These are phyloP conservation scores for Mola mola DNA, from an alignment of 2,113 vertebrate species.

Conservation along the genomic window DNA sequence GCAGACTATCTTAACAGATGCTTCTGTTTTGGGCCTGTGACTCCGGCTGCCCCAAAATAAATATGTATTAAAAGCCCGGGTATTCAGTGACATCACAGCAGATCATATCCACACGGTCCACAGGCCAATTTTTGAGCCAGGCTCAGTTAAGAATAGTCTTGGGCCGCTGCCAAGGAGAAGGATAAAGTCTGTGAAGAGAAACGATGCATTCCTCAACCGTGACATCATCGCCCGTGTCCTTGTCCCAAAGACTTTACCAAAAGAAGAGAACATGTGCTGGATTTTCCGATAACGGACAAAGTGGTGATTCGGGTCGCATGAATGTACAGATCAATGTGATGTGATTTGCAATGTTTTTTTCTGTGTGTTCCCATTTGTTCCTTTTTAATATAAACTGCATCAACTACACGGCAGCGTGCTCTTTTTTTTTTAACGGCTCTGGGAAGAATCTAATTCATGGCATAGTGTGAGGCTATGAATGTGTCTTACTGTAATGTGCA, in stretches of 20 bases:
- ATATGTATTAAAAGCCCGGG: conserved; percentile 54
- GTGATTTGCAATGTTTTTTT: conserved; percentile 31
- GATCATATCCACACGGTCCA: conserved; percentile 42
- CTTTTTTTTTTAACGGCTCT: conserved; percentile 35
- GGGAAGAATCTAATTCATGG: conserved; percentile 30
- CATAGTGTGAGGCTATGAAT: conserved; percentile 10
- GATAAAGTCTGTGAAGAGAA: conserved; percentile 44
- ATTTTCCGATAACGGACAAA: conserved; percentile 34
- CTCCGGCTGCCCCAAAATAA: conserved; percentile 57
- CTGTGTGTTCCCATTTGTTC: conserved; percentile 14
- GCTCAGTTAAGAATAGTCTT: conserved; percentile 59
- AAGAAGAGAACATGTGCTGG: conserved; percentile 44
- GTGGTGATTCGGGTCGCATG: conserved; percentile 11
- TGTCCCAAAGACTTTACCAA: conserved; percentile 62
- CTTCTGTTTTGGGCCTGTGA: conserved; percentile 45
- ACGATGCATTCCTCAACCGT: conserved; percentile 63
- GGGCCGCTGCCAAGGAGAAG: conserved; percentile 50
- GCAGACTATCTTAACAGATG: conserved; percentile 22
- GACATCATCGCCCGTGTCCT: conserved; percentile 54
- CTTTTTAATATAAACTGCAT: conserved; percentile 33
- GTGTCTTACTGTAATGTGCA: conserved; percentile 13
- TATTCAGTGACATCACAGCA: conserved; percentile 56
- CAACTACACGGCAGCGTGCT: conserved; percentile 29
- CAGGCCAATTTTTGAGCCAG: conserved; percentile 45
- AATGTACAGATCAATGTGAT: conserved; percentile 23